Conservation (phyloP, 1,140 invertebrate genomes). For the Lepidurus apus region DNA sequence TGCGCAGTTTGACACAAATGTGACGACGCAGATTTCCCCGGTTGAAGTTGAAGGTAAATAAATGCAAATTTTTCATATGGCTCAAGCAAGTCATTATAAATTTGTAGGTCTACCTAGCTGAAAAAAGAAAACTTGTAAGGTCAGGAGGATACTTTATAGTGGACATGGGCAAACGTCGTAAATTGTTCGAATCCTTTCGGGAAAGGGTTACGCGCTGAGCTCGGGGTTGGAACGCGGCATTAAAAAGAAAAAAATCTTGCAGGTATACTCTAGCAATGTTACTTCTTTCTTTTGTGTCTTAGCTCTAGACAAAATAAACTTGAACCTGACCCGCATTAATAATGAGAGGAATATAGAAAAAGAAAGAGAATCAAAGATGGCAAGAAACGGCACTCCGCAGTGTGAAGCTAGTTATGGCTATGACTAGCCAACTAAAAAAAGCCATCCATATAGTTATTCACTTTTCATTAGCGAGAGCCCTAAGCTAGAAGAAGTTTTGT, state of each 20-base stretch:
- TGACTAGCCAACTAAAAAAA: not conserved
- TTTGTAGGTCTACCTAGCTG: too few relatives aligned
- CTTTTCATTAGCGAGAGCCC: too few relatives aligned
- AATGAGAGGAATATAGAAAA: not conserved
- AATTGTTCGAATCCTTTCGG: not conserved
- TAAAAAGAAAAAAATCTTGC: not conserved
- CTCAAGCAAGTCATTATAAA: too few relatives aligned
- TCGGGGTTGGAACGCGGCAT: too few relatives aligned
- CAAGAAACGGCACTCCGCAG: not conserved
- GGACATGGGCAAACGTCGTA: not conserved
- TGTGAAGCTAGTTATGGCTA: constrained; percentile 2
- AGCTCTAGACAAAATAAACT: not conserved
- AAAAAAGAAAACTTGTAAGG: not conserved
- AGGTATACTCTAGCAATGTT: not conserved
- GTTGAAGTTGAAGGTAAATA: too few relatives aligned
- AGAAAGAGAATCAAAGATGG: not conserved
- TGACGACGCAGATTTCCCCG: too few relatives aligned
- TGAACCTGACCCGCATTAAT: not conserved
- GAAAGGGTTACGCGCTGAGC: not conserved
- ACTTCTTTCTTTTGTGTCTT: not conserved
- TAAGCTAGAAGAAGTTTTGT: not conserved
- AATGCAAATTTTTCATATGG: too few relatives aligned
- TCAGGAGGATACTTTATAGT: not conserved
- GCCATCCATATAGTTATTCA: not conserved
- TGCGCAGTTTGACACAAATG: not conserved